Conservation (phyloP, 2,113 vertebrate species). For the Cebidichthys violaceus region DNA sequence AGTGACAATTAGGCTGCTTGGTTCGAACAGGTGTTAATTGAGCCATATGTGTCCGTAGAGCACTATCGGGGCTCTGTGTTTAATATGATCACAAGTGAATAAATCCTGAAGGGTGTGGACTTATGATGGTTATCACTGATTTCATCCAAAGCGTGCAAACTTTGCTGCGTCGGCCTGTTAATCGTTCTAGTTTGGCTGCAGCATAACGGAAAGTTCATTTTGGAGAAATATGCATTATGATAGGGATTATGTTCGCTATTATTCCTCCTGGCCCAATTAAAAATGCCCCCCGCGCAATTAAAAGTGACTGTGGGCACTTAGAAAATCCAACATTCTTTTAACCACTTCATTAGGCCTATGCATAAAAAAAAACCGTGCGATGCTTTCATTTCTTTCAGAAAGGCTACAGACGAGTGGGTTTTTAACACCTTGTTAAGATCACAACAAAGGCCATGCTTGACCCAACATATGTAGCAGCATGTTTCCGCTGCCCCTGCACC, state of each 20-base stretch:
- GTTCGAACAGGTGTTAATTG: not conserved
- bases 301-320: slow-evolving; percentile 89
- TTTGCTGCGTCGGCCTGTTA: not conserved
- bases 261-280: slow-evolving; percentile 86
- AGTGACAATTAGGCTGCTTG: not conserved
- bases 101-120: not conserved
- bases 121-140: not conserved
- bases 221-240: slow-evolving; percentile 59
- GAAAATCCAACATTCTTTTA: slow-evolving; percentile 88
- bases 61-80: not conserved
- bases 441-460: slow-evolving; percentile 91
- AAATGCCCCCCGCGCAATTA: slow-evolving; percentile 89
- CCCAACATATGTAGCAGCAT: slow-evolving; percentile 93
- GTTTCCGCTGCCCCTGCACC: slow-evolving; percentile 86
- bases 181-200: not conserved
- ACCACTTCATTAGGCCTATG: slow-evolving; percentile 88
- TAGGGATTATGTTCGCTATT: slow-evolving; percentile 63
- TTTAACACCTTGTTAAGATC: slow-evolving; percentile 89
- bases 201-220: slow-evolving; percentile 32
- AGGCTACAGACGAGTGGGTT: slow-evolving; percentile 88
- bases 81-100: not conserved
- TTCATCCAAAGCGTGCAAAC: not conserved
- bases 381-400: slow-evolving; percentile 83
- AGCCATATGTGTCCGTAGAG: not conserved
- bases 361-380: slow-evolving; percentile 82